A percentile compares a stretch with the other conserved stretches of the same genome.
phyloP scores from a whole-genome alignment of 2,113 vertebrate genomes.

The Hippolais icterina region DNA sequence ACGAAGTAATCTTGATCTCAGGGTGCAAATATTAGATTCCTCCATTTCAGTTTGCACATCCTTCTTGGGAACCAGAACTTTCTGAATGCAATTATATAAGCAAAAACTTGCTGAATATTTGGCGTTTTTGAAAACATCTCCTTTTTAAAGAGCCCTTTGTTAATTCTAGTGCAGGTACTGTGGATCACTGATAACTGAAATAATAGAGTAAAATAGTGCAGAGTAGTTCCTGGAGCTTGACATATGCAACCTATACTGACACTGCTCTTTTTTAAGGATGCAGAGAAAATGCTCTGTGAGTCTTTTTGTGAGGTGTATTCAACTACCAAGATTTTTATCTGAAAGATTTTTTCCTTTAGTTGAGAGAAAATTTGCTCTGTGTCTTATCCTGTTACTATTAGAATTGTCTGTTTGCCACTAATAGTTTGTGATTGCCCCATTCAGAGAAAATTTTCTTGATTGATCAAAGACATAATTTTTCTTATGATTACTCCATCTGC shows the following conservation, averaged over 20 bases:
- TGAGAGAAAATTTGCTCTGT: neutral
- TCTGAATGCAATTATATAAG: neutral
- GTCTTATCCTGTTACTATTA: neutral
- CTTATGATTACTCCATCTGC: neutral
- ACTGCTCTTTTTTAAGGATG: neutral
- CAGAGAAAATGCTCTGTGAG: neutral
- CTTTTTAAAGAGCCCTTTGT: neutral
- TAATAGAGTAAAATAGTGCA: neutral
- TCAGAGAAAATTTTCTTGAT: neutral
- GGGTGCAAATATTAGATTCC: neutral
- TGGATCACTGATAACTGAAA: neutral
- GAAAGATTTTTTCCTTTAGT: neutral
- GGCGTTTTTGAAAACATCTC: fast-evolving
- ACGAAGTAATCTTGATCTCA: neutral
- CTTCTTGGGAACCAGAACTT: neutral
- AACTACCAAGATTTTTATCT: neutral
- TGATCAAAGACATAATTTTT: neutral
- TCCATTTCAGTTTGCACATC: neutral
- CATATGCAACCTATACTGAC: fast-evolving
- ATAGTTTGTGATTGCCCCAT: neutral
- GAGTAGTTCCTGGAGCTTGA: neutral
- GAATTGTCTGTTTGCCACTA: neutral
- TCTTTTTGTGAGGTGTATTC: neutral
- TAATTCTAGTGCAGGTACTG: neutral
- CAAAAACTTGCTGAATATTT: fast-evolving